A percentile compares a stretch with the other conserved stretches of the same genome.
These are phyloP conservation scores for Hydrozoanthus gracilis DNA, from an alignment of 92 coral and sea anemone genomes.

Conservation along the genomic window DNA sequence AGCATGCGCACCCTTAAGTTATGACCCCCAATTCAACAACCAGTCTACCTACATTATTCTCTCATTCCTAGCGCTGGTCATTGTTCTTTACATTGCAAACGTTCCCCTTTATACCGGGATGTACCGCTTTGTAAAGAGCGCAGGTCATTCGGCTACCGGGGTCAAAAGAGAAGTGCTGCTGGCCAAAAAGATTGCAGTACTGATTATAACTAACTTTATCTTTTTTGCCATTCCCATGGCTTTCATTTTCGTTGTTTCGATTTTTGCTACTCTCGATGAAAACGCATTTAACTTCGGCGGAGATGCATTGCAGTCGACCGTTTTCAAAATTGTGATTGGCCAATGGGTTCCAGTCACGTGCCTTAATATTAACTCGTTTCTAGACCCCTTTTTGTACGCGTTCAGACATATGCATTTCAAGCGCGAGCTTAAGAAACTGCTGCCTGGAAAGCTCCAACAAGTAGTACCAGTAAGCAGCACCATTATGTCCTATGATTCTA, in stretches of 20 bases:
- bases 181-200: constrained; percentile 68
- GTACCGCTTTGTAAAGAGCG: constrained; percentile 68
- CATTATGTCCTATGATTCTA: not conserved
- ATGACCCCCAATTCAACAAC: constrained; percentile 64
- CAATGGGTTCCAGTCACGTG: constrained; percentile 88
- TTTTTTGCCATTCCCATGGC: constrained; percentile 76
- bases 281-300: constrained; percentile 76
- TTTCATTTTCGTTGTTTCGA: constrained; percentile 63
- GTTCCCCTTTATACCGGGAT: constrained; percentile 65
- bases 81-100: constrained; percentile 59
- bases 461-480: not conserved
- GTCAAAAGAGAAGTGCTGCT: constrained; percentile 70
- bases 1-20: constrained; percentile 83
- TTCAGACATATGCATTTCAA: constrained; percentile 70
- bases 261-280: constrained; percentile 61
- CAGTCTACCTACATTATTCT: constrained; percentile 65
- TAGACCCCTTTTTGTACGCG: constrained; percentile 80
- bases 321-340: constrained; percentile 74
- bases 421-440: constrained; percentile 42
- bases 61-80: constrained; percentile 56
- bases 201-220: constrained; percentile 73
- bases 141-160: constrained; percentile 61
- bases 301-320: constrained; percentile 73
- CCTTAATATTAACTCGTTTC: constrained; percentile 72
- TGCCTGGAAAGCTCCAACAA: constrained; percentile 2